Conservation (phyloP, 1,140 invertebrate genomes). For the Limonius californicus region DNA sequence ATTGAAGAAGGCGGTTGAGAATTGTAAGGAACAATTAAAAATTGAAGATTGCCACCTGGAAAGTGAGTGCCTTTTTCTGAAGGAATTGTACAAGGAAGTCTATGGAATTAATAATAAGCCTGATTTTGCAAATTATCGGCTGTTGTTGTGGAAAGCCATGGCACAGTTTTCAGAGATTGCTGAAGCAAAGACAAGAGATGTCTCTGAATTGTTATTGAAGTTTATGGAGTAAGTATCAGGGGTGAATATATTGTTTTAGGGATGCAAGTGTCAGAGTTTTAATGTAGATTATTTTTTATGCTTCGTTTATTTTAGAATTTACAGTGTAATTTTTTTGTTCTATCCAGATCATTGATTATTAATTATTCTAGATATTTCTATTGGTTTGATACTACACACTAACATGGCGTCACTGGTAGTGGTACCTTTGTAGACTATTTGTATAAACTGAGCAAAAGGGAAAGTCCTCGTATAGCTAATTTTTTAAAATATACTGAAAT, state of each 20-base stretch:
- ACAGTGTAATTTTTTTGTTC: no score
- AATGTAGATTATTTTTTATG: no score
- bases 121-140: conserved; percentile 71
- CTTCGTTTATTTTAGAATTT: background rate
- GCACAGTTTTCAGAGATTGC: conserved; percentile 65
- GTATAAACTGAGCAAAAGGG: no score
- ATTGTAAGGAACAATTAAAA: conserved; percentile 33
- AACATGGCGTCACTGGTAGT: no score
- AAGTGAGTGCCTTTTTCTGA: conserved; percentile 22
- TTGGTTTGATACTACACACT: no score
- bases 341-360: background rate
- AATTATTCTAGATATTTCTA: no score
- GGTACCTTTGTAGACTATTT: no score
- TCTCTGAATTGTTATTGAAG: conserved; percentile 71
- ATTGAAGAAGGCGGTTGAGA: conserved; percentile 51
- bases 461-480: no score
- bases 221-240: conserved; percentile 66
- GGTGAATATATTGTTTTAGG: background rate
- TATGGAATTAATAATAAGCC: conserved; percentile 53
- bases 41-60: background rate
- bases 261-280: no score
- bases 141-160: conserved; percentile 78
- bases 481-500: no score
- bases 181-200: conserved; percentile 73
- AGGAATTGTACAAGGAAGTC: conserved; percentile 29